A percentile compares a stretch with the other conserved stretches of the same genome.
These are phyloP conservation scores for Nomada lathburiana DNA, from an alignment of 2,888 invertebrate genomes.

Conservation along the genomic window DNA sequence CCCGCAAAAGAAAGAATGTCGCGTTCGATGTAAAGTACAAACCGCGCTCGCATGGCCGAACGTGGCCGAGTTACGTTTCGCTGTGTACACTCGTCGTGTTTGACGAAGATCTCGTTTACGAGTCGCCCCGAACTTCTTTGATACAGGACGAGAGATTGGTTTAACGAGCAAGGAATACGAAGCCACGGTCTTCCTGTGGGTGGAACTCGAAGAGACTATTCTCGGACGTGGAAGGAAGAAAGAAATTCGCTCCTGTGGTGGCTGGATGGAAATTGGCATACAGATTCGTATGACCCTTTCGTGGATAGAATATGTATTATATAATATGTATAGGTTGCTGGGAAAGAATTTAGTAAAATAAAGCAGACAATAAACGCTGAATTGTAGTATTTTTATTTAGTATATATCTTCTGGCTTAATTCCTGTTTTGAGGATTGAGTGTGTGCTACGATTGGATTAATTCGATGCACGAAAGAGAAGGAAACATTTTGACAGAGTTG, in stretches of 20 bases:
- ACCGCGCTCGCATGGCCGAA: neutral
- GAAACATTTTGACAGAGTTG: no score
- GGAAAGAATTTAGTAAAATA: neutral
- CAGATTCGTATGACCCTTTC: no score
- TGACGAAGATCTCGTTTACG: slow-evolving; percentile 28
- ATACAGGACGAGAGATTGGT: slow-evolving; percentile 4
- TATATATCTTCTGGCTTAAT: no score
- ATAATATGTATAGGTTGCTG: no score
- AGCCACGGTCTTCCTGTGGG: neutral
- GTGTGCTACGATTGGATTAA: no score
- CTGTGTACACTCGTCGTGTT: slow-evolving; percentile 6
- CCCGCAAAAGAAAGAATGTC: slow-evolving; percentile 5
- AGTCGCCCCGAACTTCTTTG: neutral
- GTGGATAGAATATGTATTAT: no score
- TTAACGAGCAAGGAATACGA: slow-evolving; percentile 10
- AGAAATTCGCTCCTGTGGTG: neutral
- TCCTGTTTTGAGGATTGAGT: no score
- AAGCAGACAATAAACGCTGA: neutral
- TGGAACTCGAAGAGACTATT: neutral
- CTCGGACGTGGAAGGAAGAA: neutral
- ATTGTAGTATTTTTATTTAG: neutral
- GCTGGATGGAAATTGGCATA: neutral
- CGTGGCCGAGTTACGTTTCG: slow-evolving; percentile 4
- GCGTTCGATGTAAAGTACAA: slow-evolving; percentile 20
- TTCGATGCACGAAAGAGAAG: no score